Percentiles rank a stretch among this genome's conserved stretches.
phyloP scores from a whole-genome alignment of 2,797 vertebrate species.

The Anguilla marmorata region DNA sequence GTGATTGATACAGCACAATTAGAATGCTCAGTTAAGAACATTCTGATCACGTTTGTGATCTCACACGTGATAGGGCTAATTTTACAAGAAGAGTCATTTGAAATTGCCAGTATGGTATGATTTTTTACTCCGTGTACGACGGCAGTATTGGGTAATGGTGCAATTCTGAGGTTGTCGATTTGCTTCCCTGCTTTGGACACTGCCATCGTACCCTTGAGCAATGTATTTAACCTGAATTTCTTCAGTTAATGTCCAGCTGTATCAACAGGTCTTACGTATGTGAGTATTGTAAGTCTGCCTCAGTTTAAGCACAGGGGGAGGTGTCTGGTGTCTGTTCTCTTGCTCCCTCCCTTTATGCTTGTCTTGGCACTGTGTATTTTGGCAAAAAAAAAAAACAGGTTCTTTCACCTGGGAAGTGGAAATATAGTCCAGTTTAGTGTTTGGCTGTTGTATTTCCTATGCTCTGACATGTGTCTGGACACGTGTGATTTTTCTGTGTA shows the following conservation, averaged over 20 bases:
- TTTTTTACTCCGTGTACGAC: neutral
- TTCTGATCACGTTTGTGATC: too few relatives aligned
- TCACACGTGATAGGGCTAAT: neutral
- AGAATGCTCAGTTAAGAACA: too few relatives aligned
- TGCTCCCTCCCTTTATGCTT: neutral
- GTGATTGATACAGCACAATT: too few relatives aligned
- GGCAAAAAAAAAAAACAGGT: neutral
- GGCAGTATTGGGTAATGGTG: neutral
- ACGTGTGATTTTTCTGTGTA: neutral
- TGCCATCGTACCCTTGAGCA: neutral
- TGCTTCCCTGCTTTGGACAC: neutral
- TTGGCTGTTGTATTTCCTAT: neutral
- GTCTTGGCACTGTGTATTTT: neutral
- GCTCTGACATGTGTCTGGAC: neutral
- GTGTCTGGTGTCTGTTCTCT: neutral
- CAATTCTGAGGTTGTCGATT: neutral
- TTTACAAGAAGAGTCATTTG: neutral
- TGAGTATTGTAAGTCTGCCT: neutral
- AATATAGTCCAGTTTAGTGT: neutral
- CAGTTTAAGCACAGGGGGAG: neutral
- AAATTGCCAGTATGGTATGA: neutral
- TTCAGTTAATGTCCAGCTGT: neutral
- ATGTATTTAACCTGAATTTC: neutral
- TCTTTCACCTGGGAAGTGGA: neutral
- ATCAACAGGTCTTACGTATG: neutral